Evolutionary conservation across 2,888 invertebrate genomes (phyloP).

Genomic region (Anodontia alba): DNA sequence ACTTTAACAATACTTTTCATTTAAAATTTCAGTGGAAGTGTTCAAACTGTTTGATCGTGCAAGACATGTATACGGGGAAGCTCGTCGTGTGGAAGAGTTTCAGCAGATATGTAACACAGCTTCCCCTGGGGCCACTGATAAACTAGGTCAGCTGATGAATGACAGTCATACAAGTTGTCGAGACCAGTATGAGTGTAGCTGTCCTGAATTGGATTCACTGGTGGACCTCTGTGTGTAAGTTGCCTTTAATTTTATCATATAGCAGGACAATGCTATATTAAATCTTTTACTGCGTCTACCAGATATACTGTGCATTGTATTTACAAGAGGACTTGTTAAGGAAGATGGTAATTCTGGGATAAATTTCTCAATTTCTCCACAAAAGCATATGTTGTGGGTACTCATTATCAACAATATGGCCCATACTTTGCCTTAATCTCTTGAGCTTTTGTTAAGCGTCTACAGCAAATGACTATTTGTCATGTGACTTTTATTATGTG

Average conservation of each 20-base stretch:
- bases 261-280: no score
- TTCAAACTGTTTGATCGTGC: constrained; percentile 93
- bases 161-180: constrained; percentile 94
- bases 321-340: no score
- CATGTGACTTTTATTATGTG: no score
- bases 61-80: constrained; percentile 93
- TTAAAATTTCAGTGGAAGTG: constrained; percentile 85
- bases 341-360: no score
- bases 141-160: constrained; percentile 93
- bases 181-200: constrained; percentile 96
- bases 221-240: constrained; percentile 89
- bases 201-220: constrained; percentile 93
- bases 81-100: constrained; percentile 92
- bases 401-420: no score
- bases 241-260: neutral
- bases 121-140: constrained; percentile 79
- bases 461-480: no score
- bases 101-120: constrained; percentile 87
- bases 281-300: neutral
- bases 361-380: no score
- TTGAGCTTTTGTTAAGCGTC: no score
- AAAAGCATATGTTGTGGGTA: no score
- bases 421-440: no score
- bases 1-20: no score
- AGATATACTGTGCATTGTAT: no score